These are phyloP conservation scores for Tetragonula carbonaria DNA, from an alignment of 2,888 invertebrate species.

Conservation along the genomic window DNA sequence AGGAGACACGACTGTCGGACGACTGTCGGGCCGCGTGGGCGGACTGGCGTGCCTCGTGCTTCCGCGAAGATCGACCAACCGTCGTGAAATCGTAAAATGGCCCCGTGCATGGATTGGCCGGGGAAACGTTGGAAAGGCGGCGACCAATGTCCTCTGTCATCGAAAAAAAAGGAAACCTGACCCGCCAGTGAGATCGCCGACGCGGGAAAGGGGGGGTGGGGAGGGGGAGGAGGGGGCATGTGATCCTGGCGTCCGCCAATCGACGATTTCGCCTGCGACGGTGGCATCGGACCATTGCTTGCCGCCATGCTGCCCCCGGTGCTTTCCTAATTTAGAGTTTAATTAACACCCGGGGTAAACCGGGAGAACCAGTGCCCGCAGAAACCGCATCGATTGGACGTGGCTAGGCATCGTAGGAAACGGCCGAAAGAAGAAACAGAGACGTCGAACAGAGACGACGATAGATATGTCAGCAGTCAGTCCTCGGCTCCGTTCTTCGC, in stretches of 20 bases:
- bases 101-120: conserved; percentile 57
- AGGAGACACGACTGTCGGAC: conserved; percentile 32
- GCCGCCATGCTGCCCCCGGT: conserved; percentile 61
- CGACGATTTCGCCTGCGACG: conserved; percentile 6
- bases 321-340: conserved; percentile 72
- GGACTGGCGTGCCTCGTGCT: conserved; percentile 59
- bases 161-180: conserved; percentile 10
- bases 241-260: conserved; percentile 46
- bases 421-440: conserved; percentile 55
- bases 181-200: conserved; percentile 33
- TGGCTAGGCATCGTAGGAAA: conserved; percentile 35
- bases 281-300: not conserved
- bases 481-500: conserved; percentile 72
- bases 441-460: conserved; percentile 69
- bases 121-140: conserved; percentile 60
- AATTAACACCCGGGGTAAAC: conserved; percentile 68
- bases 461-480: conserved; percentile 66
- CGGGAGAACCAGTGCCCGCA: conserved; percentile 39
- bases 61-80: conserved; percentile 63
- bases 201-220: not conserved
- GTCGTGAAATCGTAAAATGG: conserved; percentile 53
- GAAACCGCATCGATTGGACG: conserved; percentile 55
- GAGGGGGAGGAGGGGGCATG: not conserved
- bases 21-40: conserved; percentile 64
- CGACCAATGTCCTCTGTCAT: conserved; percentile 32